Conservation (phyloP, 2,888 invertebrate genomes). For the Adelphocoris suturalis region DNA sequence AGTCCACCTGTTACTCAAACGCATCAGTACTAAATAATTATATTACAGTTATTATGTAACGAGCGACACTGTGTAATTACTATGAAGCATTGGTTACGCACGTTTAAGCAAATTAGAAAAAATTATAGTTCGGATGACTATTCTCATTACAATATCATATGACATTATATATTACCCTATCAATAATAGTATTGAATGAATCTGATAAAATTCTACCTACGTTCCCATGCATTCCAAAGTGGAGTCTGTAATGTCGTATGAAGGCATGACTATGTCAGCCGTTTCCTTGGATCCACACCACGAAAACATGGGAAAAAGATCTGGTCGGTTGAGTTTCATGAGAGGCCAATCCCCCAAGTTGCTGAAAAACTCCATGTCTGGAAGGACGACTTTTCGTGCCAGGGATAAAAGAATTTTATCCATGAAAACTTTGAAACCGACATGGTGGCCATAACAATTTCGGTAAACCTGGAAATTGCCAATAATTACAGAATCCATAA, state of each 20-base stretch:
- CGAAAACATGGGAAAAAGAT: conserved; percentile 91
- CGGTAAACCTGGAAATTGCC: conserved; percentile 83
- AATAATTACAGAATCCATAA: background rate
- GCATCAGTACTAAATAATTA: too few relatives aligned
- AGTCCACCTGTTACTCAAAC: too few relatives aligned
- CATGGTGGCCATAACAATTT: conserved; percentile 95
- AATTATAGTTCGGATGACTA: too few relatives aligned
- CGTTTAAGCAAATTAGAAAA: too few relatives aligned
- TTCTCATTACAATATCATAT: too few relatives aligned
- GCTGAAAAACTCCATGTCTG: conserved; percentile 93
- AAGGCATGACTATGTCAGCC: conserved; percentile 94
- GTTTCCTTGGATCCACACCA: conserved; percentile 96
- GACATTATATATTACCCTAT: too few relatives aligned
- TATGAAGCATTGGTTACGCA: too few relatives aligned
- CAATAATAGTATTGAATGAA: too few relatives aligned
- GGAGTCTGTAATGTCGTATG: conserved; percentile 96
- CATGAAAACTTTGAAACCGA: conserved; percentile 97
- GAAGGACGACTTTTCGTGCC: conserved; percentile 87
- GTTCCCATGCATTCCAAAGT: conserved; percentile 95
- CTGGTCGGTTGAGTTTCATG: conserved; percentile 80
- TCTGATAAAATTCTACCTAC: conserved; percentile 79
- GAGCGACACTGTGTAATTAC: too few relatives aligned
- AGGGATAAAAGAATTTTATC: conserved; percentile 92
- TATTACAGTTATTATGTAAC: too few relatives aligned
- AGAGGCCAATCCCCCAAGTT: conserved; percentile 98